Evolutionary conservation across 2,888 invertebrate genomes (phyloP), one percentile per base, ranked within the genome.

Genomic region (Drosophila setosimentum): DNA sequence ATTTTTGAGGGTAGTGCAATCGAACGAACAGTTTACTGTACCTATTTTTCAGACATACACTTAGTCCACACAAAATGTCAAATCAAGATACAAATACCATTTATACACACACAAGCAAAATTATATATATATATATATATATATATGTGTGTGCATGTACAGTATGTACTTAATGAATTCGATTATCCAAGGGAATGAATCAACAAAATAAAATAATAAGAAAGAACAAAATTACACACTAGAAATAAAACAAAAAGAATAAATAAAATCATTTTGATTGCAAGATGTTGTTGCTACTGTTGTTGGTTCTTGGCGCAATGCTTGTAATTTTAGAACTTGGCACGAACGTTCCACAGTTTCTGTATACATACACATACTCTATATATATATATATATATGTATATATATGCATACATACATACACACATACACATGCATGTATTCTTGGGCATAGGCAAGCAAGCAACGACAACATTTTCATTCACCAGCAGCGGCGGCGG

Each of bases 291-390:
- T 61, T 54, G 50, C 68, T 59, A 62, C 57, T 65, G 4, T 30
- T 29, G 24, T 2, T 48, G 16, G 24, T 42, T 68, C 51, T 82
- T 78, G 69, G 59, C 66, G 63, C 69, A 76, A 69, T 80, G 58
- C 67, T 73, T 81, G 83, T 82, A 82, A 85, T 88, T 85, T 90
- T 90, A 85, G 85, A 88, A 88, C 86, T 90, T 90, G 90, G 86
- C 90, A 80, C 77, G 67, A 71, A 65, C 77, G 53, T 49, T 62
- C 24, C 53, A 60, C 71, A 62, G 58, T 62, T 59, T 66, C 40
- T 70, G 30, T 65, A 66, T 59, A 58, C 62, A 77, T 32, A 59
- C 58, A 54, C 27, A 51, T 24, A 61, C 30, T 35, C 33, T n/a
- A 64, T 24, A 42, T 35, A 54, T 6, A 54, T 13, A 51, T 16